These are phyloP conservation scores for Diacarnus erythraeanus DNA, from an alignment of 37 sponge, comb jelly and placozoan species.

Conservation along the genomic window DNA sequence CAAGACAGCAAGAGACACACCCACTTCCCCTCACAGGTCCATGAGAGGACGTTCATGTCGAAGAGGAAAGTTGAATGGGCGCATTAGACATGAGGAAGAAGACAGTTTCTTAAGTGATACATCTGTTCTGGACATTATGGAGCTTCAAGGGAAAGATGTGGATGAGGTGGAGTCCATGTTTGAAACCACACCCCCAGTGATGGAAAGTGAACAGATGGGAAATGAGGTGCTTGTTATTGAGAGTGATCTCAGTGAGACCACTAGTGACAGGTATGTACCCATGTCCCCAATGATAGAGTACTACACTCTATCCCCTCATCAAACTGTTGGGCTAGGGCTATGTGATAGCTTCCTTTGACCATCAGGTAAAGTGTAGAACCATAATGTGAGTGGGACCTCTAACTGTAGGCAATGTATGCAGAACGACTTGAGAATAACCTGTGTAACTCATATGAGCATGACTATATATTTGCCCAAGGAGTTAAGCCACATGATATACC, in stretches of 20 bases:
- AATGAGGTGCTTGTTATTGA: constrained; percentile 16
- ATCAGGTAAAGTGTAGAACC: too few species aligned
- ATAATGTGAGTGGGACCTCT: too few species aligned
- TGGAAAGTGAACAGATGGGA: neutral
- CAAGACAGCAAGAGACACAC: neutral
- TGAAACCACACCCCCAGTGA: neutral
- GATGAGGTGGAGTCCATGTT: constrained; percentile 7
- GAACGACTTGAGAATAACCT: too few species aligned
- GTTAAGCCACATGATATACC: too few species aligned
- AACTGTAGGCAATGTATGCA: too few species aligned
- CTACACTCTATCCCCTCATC: too few species aligned
- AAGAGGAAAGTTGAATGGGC: neutral
- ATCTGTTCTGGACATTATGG: constrained; percentile 12
- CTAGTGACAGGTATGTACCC: constrained; percentile 46
- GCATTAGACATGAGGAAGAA: neutral
- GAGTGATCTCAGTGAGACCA: constrained; percentile 71
- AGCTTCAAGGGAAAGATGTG: neutral
- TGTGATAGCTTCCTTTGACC: too few species aligned
- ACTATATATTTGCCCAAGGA: too few species aligned
- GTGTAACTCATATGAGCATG: too few species aligned
- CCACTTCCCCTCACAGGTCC: neutral
- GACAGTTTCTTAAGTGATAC: constrained; percentile 37
- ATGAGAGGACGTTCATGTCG: constrained; percentile 1
- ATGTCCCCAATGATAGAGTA: too few species aligned
- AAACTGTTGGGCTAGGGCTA: too few species aligned